Evolutionary conservation across 2,888 invertebrate genomes (phyloP), one percentile per base, ranked within the genome.

Genomic region (Acronicta leporina): DNA sequence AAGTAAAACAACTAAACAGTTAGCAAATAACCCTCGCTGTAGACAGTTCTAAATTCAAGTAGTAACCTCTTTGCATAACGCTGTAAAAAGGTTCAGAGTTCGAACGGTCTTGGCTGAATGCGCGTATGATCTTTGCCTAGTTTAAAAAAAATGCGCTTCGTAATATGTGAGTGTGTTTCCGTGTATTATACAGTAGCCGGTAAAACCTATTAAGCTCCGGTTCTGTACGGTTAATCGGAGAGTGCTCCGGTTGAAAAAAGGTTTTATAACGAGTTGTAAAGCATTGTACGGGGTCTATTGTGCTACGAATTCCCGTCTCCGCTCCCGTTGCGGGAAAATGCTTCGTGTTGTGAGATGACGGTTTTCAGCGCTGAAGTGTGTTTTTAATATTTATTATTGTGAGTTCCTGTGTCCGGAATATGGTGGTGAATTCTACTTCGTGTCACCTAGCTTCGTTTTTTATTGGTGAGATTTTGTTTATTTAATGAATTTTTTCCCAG

Each of bases 381-480:
- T 80, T 74, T 68, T 74, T 61, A 68, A 75, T 62, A 51, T 68
- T 59, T 67, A 54, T 56, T 56, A 49, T 43, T 55, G 65, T 60
- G 64, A 63, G 47, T 61, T 56, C 63, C 40, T 65, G 63, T 63
- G 58, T 43, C 38, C 40, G 75, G 75, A 88, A 83, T 73, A 90
- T 92, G 91, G 73, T 83, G 63, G 57, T 73, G 60, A 81, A 74
- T 74, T 63, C 80, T 20, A 68, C 84, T 14, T 73, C 85, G 59
- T 92, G 92, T 72, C 85, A 85, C 55, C 49, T 92, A 27, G 80
- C 88, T 58, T 86, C 90, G 5, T 86, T 92, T 71, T 88, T 90
- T 71, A 85, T 92, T 70, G 91, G 92, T 92, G 63, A 91, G 92
- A 82, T 51, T 64, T 44, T 41, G 35, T 27, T 44, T 53, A 35